phyloP scores from a whole-genome alignment of 2,113 vertebrate species.

The Eurypyga helias region DNA sequence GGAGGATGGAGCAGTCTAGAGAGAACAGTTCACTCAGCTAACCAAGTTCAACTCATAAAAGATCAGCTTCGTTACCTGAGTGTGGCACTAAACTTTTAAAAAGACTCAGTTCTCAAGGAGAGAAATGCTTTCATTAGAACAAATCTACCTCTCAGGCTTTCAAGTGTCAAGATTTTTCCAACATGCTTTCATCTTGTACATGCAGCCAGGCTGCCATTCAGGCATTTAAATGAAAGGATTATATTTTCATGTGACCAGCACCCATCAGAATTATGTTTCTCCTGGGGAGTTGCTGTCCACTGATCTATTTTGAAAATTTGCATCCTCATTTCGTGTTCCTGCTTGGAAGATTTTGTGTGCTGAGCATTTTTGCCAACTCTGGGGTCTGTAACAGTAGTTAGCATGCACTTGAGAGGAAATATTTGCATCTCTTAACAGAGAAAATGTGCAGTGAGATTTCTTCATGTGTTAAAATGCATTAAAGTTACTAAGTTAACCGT shows the following conservation, averaged over 20 bases:
- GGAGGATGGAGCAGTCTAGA: background rate
- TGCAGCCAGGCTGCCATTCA: background rate
- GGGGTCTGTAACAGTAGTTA: constrained; percentile 28
- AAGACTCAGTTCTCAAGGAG: background rate
- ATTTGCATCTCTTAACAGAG: constrained; percentile 20
- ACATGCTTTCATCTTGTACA: background rate
- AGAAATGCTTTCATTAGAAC: background rate
- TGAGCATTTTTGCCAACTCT: constrained; percentile 14
- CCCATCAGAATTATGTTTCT: constrained; percentile 10
- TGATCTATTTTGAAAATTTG: constrained; percentile 56
- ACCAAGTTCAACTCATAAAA: background rate
- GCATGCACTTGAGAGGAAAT: background rate
- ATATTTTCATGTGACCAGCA: constrained; percentile 28
- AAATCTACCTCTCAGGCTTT: background rate
- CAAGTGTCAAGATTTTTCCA: background rate
- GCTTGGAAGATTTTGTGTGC: constrained; percentile 19
- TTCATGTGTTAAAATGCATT: background rate
- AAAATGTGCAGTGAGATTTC: background rate
- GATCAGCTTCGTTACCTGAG: background rate
- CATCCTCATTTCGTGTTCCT: constrained; percentile 37
- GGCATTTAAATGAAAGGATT: constrained; percentile 41
- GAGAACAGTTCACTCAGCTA: background rate
- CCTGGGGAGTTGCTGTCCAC: constrained; percentile 2
- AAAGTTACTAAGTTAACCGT: background rate
- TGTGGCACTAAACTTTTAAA: background rate